Evolutionary conservation across 1,140 invertebrate species (phyloP), one percentile per base, ranked within the genome.

Genomic region (Drosophila funebris): DNA sequence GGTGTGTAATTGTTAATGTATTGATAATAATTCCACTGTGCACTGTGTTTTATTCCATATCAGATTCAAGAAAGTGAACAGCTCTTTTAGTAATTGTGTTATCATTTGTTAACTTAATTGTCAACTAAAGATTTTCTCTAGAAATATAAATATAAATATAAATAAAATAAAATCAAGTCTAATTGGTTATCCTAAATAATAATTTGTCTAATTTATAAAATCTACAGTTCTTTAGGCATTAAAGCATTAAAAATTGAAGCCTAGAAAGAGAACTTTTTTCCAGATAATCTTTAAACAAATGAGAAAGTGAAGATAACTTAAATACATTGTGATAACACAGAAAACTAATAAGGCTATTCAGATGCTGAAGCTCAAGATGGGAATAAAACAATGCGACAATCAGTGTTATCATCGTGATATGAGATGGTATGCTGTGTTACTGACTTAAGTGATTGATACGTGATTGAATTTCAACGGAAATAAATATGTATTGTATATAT

Each of bases 401-500:
- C 44, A 31, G 22, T 48, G 29, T 76, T 24, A 60, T 60, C 31
- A 41, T 64, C 13, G 36, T 72, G 61, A 66, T 66, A 73, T 62
- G 50, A 6, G 29, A 62, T 76, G 48, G 48, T 74, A 80, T 83
- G 61, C 56, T 50, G 56, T 57, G 31, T 82, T 57, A 73, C 63
- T 73, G 68, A 74, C 50, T 33, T 63, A 41, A 72, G 36, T 71
- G 62, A n/a, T n/a, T 39, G 68, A 53, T 76, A 68, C 60, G 50
- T 77, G 68, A 66, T 60, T 76, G 41, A 66, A 68, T 73, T 54
- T 61, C 44, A 83, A 81, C 69, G 37, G 78, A 81, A 81, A 67
- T 67, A 68, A 72, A 63, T 50, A 36, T 73, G 52, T 79, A 56
- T 52, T 69, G 41, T 70, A 56, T 54, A 48, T 70, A 56, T 62